Evolutionary conservation across 1,140 invertebrate genomes (phyloP).

Genomic region (Pemphigus obesinymphae): DNA sequence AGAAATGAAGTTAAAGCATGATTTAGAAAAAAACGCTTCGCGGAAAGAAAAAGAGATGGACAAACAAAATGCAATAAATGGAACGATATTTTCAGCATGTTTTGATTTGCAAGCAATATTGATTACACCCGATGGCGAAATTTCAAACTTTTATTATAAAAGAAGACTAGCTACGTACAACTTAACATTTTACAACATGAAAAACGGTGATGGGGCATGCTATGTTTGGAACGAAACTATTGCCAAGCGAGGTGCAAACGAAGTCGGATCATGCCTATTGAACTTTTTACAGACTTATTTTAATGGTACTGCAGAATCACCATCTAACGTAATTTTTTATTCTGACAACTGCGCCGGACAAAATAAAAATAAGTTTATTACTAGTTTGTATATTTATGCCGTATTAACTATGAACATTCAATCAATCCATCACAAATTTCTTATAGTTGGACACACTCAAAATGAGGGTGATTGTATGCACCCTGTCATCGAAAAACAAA

Average conservation of each 20-base stretch:
- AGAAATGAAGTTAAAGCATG: background rate
- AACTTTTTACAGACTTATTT: constrained; percentile 7
- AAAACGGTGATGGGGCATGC: background rate
- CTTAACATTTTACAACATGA: background rate
- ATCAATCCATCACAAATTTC: background rate
- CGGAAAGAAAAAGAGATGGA: background rate
- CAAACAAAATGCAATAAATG: background rate
- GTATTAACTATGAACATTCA: background rate
- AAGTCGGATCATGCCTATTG: background rate
- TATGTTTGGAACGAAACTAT: background rate
- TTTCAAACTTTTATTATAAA: constrained; percentile 10
- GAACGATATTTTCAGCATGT: background rate
- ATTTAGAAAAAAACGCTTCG: background rate
- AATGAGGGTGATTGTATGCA: background rate
- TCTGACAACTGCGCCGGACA: constrained; percentile 1
- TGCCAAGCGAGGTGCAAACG: background rate
- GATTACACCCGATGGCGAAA: background rate
- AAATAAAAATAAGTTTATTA: constrained; percentile 12
- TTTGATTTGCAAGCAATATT: background rate
- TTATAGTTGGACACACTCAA: background rate
- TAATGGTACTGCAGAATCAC: background rate
- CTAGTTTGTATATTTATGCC: background rate
- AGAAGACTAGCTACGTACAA: constrained; percentile 3
- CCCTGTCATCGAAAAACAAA: constrained; percentile 9
- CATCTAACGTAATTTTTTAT: background rate